Percentiles rank a stretch among this genome's conserved stretches.
Conservation (phyloP, 2,888 invertebrate genomes). For the Eupithecia centaureata region DNA sequence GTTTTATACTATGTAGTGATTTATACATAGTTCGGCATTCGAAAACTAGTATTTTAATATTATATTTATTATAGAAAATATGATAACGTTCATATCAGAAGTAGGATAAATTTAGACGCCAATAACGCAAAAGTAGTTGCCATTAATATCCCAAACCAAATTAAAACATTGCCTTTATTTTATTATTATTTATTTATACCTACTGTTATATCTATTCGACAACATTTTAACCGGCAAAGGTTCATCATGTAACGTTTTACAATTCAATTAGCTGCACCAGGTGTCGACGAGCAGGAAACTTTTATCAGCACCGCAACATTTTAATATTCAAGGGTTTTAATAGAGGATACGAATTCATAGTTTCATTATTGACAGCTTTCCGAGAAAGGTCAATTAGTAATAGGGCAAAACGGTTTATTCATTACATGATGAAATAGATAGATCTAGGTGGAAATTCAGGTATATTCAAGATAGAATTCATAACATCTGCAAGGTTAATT, state of each 20-base stretch:
- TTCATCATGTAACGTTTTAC: slow-evolving; percentile 79
- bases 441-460: neutral
- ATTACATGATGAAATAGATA: neutral
- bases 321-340: slow-evolving; percentile 70
- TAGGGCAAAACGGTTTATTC: neutral
- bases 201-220: slow-evolving; percentile 54
- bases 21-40: no score
- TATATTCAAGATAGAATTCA: no score
- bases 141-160: slow-evolving; percentile 63
- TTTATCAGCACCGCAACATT: slow-evolving; percentile 61
- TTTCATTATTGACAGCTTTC: slow-evolving; percentile 48
- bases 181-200: slow-evolving; percentile 61
- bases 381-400: slow-evolving; percentile 1
- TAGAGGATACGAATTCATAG: slow-evolving; percentile 65
- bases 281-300: slow-evolving; percentile 72
- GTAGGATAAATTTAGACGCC: neutral
- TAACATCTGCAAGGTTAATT: no score
- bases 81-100: neutral
- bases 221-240: slow-evolving; percentile 77
- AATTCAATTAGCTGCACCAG: slow-evolving; percentile 81
- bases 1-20: no score
- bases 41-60: neutral
- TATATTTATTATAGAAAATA: neutral
- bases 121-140: slow-evolving; percentile 4
- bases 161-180: slow-evolving; percentile 49